These are phyloP conservation scores for Drosophila parthenogenetica DNA, from an alignment of 2,888 invertebrate species.

Conservation along the genomic window DNA sequence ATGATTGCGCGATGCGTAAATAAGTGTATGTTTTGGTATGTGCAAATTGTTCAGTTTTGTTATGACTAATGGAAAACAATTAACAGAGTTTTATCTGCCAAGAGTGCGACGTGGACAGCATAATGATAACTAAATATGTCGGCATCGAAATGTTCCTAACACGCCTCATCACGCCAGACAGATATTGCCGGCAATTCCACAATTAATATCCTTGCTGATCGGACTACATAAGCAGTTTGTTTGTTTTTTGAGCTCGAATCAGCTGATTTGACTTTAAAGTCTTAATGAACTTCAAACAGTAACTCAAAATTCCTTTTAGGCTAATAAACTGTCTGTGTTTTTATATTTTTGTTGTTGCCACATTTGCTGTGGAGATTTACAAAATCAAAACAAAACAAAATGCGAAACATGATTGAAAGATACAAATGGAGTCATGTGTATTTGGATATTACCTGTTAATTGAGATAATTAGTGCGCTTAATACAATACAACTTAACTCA, in stretches of 20 bases:
- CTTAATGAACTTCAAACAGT: conserved; percentile 26
- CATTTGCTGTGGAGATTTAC: conserved; percentile 30
- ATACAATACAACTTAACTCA: conserved; percentile 25
- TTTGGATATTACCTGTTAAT: conserved; percentile 61
- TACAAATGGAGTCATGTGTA: conserved; percentile 40
- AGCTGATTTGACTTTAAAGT: conserved; percentile 9
- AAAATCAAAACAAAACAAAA: conserved; percentile 39
- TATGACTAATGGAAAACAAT: conserved; percentile 73
- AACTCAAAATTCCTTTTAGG: conserved; percentile 8
- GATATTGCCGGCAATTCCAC: conserved; percentile 42
- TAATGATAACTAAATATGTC: conserved; percentile 21
- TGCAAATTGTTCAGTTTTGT: conserved; percentile 13
- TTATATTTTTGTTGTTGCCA: background rate
- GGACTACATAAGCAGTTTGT: conserved; percentile 35
- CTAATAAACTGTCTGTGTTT: background rate
- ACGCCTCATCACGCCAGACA: conserved; percentile 34
- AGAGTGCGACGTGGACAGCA: conserved; percentile 61
- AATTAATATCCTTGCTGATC: conserved; percentile 38
- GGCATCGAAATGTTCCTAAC: conserved; percentile 17
- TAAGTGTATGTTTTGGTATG: conserved; percentile 35
- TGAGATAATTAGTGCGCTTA: conserved; percentile 63
- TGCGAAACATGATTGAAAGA: conserved; percentile 28
- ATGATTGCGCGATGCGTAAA: conserved; percentile 37
- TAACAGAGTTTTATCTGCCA: conserved; percentile 65
- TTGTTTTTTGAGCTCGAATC: background rate